phyloP scores from a whole-genome alignment of 1,140 invertebrate species.

The Drosophila ogumai region DNA sequence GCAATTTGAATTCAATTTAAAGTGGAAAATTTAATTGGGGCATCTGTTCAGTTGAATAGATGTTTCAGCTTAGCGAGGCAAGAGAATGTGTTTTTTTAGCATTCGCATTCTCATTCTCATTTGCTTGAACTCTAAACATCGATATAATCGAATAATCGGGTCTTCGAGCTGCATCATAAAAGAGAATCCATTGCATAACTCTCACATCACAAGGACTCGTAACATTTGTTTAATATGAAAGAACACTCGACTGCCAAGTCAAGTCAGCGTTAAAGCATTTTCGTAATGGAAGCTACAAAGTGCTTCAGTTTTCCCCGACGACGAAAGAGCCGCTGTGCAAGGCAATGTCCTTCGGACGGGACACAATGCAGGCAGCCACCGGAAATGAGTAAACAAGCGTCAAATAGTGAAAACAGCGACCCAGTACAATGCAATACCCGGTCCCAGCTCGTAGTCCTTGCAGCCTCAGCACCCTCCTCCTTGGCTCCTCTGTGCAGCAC shows the following conservation, averaged over 20 bases:
- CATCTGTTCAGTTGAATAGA: background rate
- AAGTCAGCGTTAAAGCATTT: slow-evolving; percentile 37
- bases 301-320: slow-evolving; percentile 21
- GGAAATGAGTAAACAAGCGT: slow-evolving; percentile 83
- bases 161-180: background rate
- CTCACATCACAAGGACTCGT: background rate
- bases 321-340: slow-evolving; percentile 34
- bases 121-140: background rate
- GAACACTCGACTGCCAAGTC: slow-evolving; percentile 19
- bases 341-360: slow-evolving; percentile 38
- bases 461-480: slow-evolving; percentile 8
- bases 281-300: slow-evolving; percentile 42
- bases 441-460: slow-evolving; percentile 26
- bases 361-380: slow-evolving; percentile 63
- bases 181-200: background rate
- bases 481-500: slow-evolving; percentile 2
- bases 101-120: background rate
- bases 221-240: slow-evolving; percentile 24
- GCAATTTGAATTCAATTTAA: slow-evolving; percentile 29
- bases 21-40: slow-evolving; percentile 2
- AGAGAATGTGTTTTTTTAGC: background rate
- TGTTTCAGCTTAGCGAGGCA: background rate
- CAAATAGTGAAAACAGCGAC: slow-evolving; percentile 79
- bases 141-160: background rate
- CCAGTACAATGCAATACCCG: slow-evolving; percentile 45